These are phyloP conservation scores for Eupelmus urozonus DNA, from an alignment of 2,888 invertebrate genomes.

Conservation along the genomic window DNA sequence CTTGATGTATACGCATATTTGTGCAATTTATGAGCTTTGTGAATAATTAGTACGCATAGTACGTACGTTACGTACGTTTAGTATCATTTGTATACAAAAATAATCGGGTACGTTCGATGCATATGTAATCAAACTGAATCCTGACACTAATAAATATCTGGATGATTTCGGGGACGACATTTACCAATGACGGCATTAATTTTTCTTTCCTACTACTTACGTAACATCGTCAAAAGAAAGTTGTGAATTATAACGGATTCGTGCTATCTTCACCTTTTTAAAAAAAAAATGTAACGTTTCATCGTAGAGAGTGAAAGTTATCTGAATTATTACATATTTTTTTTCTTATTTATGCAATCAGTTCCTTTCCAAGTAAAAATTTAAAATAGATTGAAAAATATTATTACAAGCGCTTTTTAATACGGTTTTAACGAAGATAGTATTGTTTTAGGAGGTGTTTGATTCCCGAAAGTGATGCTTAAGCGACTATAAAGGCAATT, in stretches of 20 bases:
- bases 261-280: not conserved
- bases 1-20: too few relatives aligned
- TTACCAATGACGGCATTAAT: not conserved
- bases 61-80: not conserved
- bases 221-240: not conserved
- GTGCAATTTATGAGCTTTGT: too few relatives aligned
- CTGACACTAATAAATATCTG: not conserved
- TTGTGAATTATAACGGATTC: not conserved
- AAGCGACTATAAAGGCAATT: not conserved
- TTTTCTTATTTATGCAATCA: too few relatives aligned
- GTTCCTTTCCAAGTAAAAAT: too few relatives aligned
- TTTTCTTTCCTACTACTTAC: not conserved
- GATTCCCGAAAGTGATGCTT: not conserved
- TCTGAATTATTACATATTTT: too few relatives aligned
- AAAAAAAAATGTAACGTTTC: not conserved
- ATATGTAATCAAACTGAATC: constrained; percentile 4
- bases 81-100: constrained; percentile 16
- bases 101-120: constrained; percentile 15
- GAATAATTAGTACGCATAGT: not conserved
- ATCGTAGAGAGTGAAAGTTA: too few relatives aligned
- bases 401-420: too few relatives aligned
- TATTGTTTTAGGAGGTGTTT: too few relatives aligned
- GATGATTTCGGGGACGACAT: not conserved
- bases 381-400: too few relatives aligned
- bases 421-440: too few relatives aligned